Conservation (phyloP, 2,888 invertebrate genomes). For the Drosophila neotestacea region DNA sequence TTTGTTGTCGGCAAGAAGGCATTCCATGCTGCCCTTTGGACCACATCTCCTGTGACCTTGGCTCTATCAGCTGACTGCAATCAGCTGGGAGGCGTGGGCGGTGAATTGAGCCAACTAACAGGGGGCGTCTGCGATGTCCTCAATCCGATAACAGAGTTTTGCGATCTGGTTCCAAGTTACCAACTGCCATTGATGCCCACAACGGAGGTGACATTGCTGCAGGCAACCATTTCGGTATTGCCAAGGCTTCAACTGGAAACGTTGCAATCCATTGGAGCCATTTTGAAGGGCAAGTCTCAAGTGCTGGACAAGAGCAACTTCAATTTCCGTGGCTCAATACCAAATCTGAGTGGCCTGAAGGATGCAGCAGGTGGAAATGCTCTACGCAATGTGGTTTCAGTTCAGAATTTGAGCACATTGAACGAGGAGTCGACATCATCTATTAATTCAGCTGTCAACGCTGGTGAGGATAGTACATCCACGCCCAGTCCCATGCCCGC, state of each 20-base stretch:
- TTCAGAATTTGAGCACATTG: slow-evolving; percentile 85
- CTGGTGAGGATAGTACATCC: slow-evolving; percentile 44
- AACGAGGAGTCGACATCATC: slow-evolving; percentile 78
- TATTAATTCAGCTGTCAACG: slow-evolving; percentile 20
- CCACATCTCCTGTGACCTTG: slow-evolving; percentile 89
- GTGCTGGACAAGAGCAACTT: slow-evolving; percentile 84
- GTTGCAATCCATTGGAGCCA: slow-evolving; percentile 89
- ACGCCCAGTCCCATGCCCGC: slow-evolving; percentile 80
- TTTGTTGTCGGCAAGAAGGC: slow-evolving; percentile 89
- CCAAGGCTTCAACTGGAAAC: slow-evolving; percentile 91
- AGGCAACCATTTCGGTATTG: slow-evolving; percentile 92
- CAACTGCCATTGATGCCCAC: slow-evolving; percentile 87
- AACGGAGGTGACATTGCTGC: slow-evolving; percentile 88
- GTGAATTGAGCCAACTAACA: slow-evolving; percentile 87
- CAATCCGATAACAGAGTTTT: slow-evolving; percentile 92
- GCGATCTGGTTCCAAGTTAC: slow-evolving; percentile 90
- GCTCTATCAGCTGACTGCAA: slow-evolving; percentile 88
- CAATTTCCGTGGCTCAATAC: slow-evolving; percentile 85
- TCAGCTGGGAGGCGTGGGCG: slow-evolving; percentile 86
- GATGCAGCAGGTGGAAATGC: slow-evolving; percentile 66
- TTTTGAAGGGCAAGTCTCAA: slow-evolving; percentile 87
- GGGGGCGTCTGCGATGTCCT: slow-evolving; percentile 90
- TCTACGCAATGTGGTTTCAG: slow-evolving; percentile 86
- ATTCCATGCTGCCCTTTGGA: slow-evolving; percentile 92
- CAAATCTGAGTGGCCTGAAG: slow-evolving; percentile 82